Conservation (phyloP, 2,113 vertebrate species). For the Accipiter cooperii region DNA sequence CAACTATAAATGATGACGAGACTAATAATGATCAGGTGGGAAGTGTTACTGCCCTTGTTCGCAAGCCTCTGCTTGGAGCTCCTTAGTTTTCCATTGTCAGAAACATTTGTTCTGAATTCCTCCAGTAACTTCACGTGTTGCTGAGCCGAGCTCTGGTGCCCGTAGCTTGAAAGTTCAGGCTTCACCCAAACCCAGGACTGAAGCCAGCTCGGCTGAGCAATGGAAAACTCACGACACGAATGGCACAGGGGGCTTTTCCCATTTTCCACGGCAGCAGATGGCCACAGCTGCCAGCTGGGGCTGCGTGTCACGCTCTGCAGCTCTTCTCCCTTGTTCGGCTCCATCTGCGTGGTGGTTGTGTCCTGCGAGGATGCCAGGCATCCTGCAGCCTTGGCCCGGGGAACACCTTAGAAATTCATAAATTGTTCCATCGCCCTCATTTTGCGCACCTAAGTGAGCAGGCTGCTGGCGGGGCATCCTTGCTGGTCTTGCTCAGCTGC, state of each 20-base stretch:
- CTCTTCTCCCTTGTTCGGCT: background rate
- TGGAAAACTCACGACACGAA: background rate
- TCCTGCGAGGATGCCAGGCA: background rate
- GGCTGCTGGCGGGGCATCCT: background rate
- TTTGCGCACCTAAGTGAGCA: background rate
- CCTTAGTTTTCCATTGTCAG: background rate
- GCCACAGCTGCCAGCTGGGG: background rate
- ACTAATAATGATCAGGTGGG: background rate
- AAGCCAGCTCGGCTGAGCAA: background rate
- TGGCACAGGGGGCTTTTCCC: background rate
- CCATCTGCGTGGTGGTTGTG: background rate
- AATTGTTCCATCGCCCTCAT: background rate
- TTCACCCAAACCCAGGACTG: background rate
- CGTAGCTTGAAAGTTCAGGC: background rate
- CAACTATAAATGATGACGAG: background rate
- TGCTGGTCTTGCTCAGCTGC: background rate
- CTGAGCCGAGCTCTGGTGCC: background rate
- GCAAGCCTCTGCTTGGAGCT: background rate
- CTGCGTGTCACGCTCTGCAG: background rate
- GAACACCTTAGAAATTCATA: background rate
- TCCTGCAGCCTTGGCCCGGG: background rate
- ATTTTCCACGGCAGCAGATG: background rate
- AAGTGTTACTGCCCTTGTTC: background rate
- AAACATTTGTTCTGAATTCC: background rate
- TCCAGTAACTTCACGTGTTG: rapidly evolving